Evolutionary conservation across 2,797 vertebrate genomes (phyloP), one percentile per base, ranked within the genome.

Genomic region (Phrynocephalus forsythii): DNA sequence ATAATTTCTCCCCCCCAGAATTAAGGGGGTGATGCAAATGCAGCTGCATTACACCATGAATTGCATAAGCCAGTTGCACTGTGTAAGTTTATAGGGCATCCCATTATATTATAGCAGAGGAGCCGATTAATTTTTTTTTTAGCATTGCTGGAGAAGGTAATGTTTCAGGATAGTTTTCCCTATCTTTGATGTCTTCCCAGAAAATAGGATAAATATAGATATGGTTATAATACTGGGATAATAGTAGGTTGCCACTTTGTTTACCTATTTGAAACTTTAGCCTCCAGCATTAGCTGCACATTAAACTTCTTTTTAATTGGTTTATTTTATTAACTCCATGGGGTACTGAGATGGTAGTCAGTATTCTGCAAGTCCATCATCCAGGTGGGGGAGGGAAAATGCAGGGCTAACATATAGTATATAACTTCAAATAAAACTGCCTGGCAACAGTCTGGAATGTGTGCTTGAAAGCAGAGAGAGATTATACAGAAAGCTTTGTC

Each of bases 81-180:
- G 81, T 82, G 88, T 87, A 92, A 90, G 66, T 88, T 52, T 90
- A 90, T 90, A 93, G 75, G 26, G 3, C 89, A 63, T 85, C 91
- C 82, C 91, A 86, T 92, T 94, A 77, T 82, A 33, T 89, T 91
- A 86, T 92, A 69, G 89, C 22, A 88, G 48, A 87, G 79, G 87
- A 79, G 38, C 68, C 91, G 68, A 82, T 91, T 89, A 89, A 71
- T 2, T n/a, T n/a, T 30, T 16, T 91, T 92, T 63, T 86, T 6
- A 86, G 91, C 63, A 83, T 13, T 90, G 84, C 18, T 84, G 76
- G 86, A 63, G 71, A 66, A 87, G 63, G 83, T 20, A 66, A 1
- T 80, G 94, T 90, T 92, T 87, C 87, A 77, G 56, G 77, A 89
- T 80, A 44, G 38, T 82, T 22, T 0, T 8, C 87, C 26, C 86